Percentiles rank a stretch among this genome's conserved stretches.
These are phyloP conservation scores for Liodrosophila aerea DNA, from an alignment of 2,888 invertebrate species.

Conservation along the genomic window DNA sequence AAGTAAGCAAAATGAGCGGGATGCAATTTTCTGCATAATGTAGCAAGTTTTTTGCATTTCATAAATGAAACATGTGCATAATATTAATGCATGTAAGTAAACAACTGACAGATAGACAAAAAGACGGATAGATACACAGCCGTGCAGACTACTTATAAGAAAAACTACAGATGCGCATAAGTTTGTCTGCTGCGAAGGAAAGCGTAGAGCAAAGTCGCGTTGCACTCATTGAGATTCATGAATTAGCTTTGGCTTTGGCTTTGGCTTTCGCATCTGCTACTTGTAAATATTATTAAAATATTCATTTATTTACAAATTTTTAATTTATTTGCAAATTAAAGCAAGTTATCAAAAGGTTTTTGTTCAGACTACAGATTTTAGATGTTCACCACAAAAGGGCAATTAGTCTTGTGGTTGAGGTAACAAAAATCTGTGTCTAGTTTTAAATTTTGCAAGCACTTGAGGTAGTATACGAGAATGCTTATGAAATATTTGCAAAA, in stretches of 20 bases:
- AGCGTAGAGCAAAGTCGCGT: neutral
- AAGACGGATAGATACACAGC: neutral
- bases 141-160: neutral
- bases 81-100: constrained; percentile 58
- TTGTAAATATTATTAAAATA: constrained; percentile 6
- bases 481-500: constrained; percentile 27
- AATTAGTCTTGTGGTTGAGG: constrained; percentile 24
- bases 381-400: constrained; percentile 20
- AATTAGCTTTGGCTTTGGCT: constrained; percentile 17
- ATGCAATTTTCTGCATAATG: constrained; percentile 44
- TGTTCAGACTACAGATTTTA: neutral
- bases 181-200: neutral
- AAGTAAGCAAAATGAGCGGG: neutral
- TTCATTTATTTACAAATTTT: constrained; percentile 46
- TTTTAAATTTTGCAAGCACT: constrained; percentile 18
- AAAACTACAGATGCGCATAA: neutral
- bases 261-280: constrained; percentile 1
- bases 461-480: too few species aligned
- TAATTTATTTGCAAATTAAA: constrained; percentile 63
- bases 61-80: constrained; percentile 77
- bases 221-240: constrained; percentile 55
- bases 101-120: constrained; percentile 30
- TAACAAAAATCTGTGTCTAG: neutral
- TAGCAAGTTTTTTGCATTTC: constrained; percentile 65
- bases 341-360: constrained; percentile 30